Evolutionary conservation across 2,113 vertebrate genomes (phyloP), one percentile per base, ranked within the genome.

Genomic region (Speoplatyrhinus poulsoni): DNA sequence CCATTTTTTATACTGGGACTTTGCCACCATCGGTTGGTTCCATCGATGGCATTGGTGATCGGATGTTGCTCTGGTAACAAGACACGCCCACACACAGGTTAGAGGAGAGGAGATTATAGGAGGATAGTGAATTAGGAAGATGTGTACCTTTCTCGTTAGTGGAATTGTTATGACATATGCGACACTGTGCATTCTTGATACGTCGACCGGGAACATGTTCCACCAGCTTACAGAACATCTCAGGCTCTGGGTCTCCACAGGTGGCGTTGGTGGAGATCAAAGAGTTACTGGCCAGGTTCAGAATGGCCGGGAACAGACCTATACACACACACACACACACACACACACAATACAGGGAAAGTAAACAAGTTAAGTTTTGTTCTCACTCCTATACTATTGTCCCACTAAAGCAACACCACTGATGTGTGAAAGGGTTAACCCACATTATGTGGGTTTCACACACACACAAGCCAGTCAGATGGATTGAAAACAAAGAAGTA

Each of bases 1-100:
- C 97, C 97, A 1, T 99, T 99, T 72, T 98, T 96, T 87, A 99
- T 98, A 74, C 97, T 98, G 1, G 98, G 98, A 70, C 98, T 99
- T 83, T 99, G 97, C 97, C 97, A 99, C 97, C 97, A 99, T 61
- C 92, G 93, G 79, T 99, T 98, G 32, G 96, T 99, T 50, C 98
- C 98, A 62, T 99, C 98, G 0, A 97, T 99, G 0, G 96, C 94
- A 12, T 94, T 93, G 12, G 92, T 93, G 74, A 99, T 97, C 0
- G 95, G 95, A 73, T 99, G 98, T 13, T 91, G 94, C 68, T 99
- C 97, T 98, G 90, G 4, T 46, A 26, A 10, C 50, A 55, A 46
- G 3, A 67, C 41, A 9, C 15, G 3, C 19, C 12, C 59, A 16
- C 17, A 62, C 7, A 46, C 4, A n/a, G 12, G 12, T 47, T 12